Evolutionary conservation across 2,113 vertebrate species (phyloP).

Genomic region (Copsychus sechellarum): DNA sequence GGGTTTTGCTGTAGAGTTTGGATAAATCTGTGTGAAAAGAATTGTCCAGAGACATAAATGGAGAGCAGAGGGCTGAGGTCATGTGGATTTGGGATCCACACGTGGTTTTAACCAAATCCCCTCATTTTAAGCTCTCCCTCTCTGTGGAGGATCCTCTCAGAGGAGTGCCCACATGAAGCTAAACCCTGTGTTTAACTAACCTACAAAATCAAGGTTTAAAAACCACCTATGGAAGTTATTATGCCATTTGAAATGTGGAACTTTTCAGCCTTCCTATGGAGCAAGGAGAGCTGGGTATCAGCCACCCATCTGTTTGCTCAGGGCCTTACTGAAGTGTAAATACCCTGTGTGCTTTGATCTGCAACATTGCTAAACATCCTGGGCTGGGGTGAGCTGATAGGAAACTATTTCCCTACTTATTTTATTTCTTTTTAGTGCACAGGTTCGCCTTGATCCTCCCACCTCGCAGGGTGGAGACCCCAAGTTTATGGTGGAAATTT

Average conservation of each 20-base stretch:
- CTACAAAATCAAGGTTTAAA: not conserved
- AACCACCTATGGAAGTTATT: not conserved
- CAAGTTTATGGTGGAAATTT: not conserved
- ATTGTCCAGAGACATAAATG: rapidly evolving
- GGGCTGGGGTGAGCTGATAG: not conserved
- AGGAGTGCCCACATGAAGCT: rapidly evolving
- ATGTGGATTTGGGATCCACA: rapidly evolving
- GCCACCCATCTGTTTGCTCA: not conserved
- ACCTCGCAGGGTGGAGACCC: not conserved
- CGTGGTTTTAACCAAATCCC: not conserved
- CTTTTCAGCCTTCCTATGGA: not conserved
- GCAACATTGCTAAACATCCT: not conserved
- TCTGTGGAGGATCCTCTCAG: not conserved
- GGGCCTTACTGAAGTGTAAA: not conserved
- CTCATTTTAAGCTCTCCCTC: not conserved
- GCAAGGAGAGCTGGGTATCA: not conserved
- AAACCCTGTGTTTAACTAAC: not conserved
- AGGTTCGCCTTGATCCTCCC: not conserved
- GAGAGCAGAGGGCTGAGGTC: not conserved
- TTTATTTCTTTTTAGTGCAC: not conserved
- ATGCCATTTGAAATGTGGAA: not conserved
- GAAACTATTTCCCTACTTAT: not conserved
- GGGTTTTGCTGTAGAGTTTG: not conserved
- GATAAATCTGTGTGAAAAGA: not conserved
- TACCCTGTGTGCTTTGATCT: not conserved